Conservation (phyloP, 37 sponge, comb jelly and placozoan species). For the Crambe crambe region DNA sequence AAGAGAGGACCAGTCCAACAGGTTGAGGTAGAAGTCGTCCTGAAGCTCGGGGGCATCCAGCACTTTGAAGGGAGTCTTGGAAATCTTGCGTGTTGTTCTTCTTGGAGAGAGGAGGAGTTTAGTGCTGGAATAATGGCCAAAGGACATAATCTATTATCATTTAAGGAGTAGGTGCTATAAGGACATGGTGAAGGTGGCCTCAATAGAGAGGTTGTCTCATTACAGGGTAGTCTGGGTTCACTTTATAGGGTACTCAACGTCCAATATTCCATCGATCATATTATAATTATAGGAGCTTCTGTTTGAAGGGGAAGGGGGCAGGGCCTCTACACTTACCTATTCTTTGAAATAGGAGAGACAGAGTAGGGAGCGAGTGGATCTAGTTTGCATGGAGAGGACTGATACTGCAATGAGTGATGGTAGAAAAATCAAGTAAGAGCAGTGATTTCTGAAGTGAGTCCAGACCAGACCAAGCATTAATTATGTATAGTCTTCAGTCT, state of each 20-base stretch:
- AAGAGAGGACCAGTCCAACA: slow-evolving; percentile 93
- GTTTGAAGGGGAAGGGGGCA: slow-evolving; percentile 3
- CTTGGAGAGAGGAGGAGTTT: slow-evolving; percentile 18
- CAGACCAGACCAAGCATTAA: too few species aligned
- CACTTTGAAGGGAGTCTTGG: slow-evolving; percentile 93
- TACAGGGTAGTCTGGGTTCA: too few species aligned
- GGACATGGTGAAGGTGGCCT: too few species aligned
- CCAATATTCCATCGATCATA: too few species aligned
- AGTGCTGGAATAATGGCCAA: not conserved
- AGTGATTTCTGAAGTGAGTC: too few species aligned
- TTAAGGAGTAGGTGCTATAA: too few species aligned
- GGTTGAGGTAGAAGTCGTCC: slow-evolving; percentile 98
- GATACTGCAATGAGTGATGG: slow-evolving; percentile 17
- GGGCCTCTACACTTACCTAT: slow-evolving; percentile 33
- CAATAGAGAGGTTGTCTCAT: too few species aligned
- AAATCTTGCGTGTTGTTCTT: slow-evolving; percentile 76
- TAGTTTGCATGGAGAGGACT: slow-evolving; percentile 50
- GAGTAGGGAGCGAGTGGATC: slow-evolving; percentile 47
- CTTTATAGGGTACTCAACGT: too few species aligned
- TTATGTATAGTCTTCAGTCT: not conserved
- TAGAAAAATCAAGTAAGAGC: not conserved
- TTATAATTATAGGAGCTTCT: too few species aligned
- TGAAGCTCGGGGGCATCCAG: slow-evolving; percentile 98
- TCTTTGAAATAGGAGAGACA: slow-evolving; percentile 55
- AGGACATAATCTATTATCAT: slow-evolving; percentile 2